Base-by-base conservation (phyloP, 1,140 invertebrate genomes). In the Ceratoteleas bidentatus region DNA sequence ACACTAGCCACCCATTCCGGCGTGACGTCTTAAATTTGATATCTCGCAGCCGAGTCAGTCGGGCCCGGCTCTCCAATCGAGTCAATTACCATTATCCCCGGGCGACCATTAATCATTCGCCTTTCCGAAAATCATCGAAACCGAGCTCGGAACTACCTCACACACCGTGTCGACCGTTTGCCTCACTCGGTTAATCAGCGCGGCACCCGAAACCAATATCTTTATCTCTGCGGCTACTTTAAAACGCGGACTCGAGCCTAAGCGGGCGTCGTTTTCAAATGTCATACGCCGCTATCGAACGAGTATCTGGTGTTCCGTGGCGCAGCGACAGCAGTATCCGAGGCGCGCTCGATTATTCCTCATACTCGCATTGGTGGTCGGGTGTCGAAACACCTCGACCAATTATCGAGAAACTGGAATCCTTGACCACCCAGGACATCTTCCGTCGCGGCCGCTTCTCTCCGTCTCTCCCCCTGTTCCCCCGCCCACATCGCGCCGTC, bases 391-490 rank as follows among this genome's bases (percentile, higher is more conserved):
- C 90, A 92, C 89, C 90, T 91, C 90, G 90, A 91, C 90, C 90
- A 92, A 91, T 92, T 92, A 92, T 92, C 89, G 89, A 90, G 90
- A 90, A 92, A 92, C 90, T 91, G 90, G 90, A 91, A 91, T 91
- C 85, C 85, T 82, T 87, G 89, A 87, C 89, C 88, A 90, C 89
- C 89, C 89, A 90, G 68, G 78, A 87, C 84, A 86, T 70, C 70
- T 82, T 76, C 14, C 10, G 53, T 62, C 75, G 14, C 66, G 15
- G 52, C 47, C n/a, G 6, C 24, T 36, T 60, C 56, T 40, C 16
- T 61, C 53, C 33, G 47, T 52, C 15, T 69, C 49, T 24, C 24
- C 24, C 24, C 24, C 24, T n/a, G n/a, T n/a, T n/a, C n/a, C n/a
- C n/a, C n/a, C n/a, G n/a, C n/a, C n/a, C n/a, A n/a, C n/a, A n/a